Conservation (phyloP, 2,797 vertebrate genomes). For the Chromobotia macracanthus region DNA sequence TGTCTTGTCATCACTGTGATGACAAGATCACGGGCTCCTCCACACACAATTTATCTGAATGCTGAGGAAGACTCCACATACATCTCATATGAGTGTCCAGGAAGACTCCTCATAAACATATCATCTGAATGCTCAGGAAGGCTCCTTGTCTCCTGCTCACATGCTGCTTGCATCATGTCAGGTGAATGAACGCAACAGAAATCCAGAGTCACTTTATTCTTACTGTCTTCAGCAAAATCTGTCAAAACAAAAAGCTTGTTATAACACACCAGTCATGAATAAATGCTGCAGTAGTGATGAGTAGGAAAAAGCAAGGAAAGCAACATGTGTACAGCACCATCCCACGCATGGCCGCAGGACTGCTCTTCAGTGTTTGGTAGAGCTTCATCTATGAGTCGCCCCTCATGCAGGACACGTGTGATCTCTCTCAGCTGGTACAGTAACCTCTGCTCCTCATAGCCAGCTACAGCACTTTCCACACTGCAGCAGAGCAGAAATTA, state of each 20-base stretch:
- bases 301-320: not conserved
- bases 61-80: not conserved
- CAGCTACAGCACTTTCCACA: conserved; percentile 81
- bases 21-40: not conserved
- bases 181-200: not conserved
- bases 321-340: conserved; percentile 73
- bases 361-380: conserved; percentile 79
- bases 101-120: not conserved
- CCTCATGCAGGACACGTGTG: conserved; percentile 85
- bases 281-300: not conserved
- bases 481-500: conserved; percentile 6
- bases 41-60: not conserved
- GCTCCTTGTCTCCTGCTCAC: not conserved
- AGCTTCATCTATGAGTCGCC: conserved; percentile 83
- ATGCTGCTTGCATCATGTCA: not conserved
- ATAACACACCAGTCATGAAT: no score
- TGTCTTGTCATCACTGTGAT: no score
- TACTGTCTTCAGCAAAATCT: not conserved
- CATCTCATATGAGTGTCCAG: no score
- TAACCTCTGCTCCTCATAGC: conserved; percentile 87
- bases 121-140: no score
- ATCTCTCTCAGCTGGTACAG: conserved; percentile 80
- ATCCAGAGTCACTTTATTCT: not conserved
- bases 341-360: conserved; percentile 81
- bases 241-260: not conserved